Evolutionary conservation across 2,888 invertebrate genomes (phyloP), one percentile per base, ranked within the genome.

Genomic region (Euphydryas editha): DNA sequence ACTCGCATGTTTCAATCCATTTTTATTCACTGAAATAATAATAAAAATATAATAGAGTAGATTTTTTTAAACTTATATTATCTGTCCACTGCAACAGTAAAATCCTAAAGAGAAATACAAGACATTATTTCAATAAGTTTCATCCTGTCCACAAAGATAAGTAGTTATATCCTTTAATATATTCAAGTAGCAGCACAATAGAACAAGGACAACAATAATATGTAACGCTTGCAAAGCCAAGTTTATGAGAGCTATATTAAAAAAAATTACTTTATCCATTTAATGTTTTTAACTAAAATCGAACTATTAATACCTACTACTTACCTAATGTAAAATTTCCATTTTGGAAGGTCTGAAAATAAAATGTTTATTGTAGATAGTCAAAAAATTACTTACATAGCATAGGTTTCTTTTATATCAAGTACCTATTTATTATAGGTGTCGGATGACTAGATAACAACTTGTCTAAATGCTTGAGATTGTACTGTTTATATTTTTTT

Each of bases 91-190:
- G 21, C 24, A 51, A 15, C 15, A n/a, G 24, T 51, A 24, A 51
- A 7, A 15, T 6, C 15, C 49, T 15, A 51, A 24, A 4, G 58
- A 42, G 44, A 58, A 51, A 54, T 3, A 17, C 15, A 8, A 54
- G 17, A 36, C 17, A 54, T 54, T 54, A 36, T 54, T 51, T 21
- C 42, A 59, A 67, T 65, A 44, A 58, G 59, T 20, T 21, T 18
- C 68, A 67, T 56, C 58, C 66, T 60, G 58, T 62, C 62, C 67
- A 36, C 20, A 42, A 44, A 64, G 64, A 56, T 69, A 65, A 69
- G 67, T 57, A 58, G 39, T 61, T 37, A 65, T 64, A 67, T 69
- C 69, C 69, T 61, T 67, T 63, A 60, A 57, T 47, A 47, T 59
- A 58, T 59, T 59, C 62, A 67, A 59, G 44, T 30, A 62, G 46